Evolutionary conservation across 2,888 invertebrate genomes (phyloP).

Genomic region (Microctonus brassicae): DNA sequence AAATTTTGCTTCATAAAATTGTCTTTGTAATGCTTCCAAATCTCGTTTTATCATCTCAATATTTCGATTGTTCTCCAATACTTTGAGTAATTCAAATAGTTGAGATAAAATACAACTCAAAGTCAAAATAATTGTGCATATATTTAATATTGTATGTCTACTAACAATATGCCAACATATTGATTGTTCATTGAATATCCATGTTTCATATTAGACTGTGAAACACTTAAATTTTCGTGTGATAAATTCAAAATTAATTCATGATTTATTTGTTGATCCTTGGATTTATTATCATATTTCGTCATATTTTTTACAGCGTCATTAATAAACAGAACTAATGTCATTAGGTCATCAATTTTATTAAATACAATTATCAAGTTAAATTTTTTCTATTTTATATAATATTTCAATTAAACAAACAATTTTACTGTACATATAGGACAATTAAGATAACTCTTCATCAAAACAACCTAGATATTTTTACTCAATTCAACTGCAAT

Average conservation of each 20-base stretch:
- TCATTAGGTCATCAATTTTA: too few species aligned
- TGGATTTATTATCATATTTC: not conserved
- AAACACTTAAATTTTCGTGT: conserved; percentile 63
- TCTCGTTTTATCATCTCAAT: conserved; percentile 60
- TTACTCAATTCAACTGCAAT: too few species aligned
- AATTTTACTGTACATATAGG: too few species aligned
- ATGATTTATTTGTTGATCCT: conserved; percentile 30
- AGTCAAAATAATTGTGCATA: conserved; percentile 53
- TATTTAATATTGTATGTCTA: conserved; percentile 53
- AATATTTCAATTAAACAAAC: too few species aligned
- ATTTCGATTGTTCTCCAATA: conserved; percentile 54
- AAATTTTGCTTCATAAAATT: conserved; percentile 59
- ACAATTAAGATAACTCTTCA: too few species aligned
- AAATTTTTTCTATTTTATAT: too few species aligned
- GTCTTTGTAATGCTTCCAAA: conserved; percentile 60
- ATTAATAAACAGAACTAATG: not conserved
- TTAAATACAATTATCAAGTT: too few species aligned
- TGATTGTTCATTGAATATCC: conserved; percentile 55
- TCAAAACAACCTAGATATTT: too few species aligned
- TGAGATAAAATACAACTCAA: conserved; percentile 58
- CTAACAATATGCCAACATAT: conserved; percentile 43
- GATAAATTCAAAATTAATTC: conserved; percentile 64
- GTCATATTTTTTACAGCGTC: not conserved
- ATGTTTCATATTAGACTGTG: conserved; percentile 62
- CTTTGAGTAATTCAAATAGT: conserved; percentile 57